Conservation (phyloP, 1,140 invertebrate species). For the Caenorhabditis inopinata region DNA sequence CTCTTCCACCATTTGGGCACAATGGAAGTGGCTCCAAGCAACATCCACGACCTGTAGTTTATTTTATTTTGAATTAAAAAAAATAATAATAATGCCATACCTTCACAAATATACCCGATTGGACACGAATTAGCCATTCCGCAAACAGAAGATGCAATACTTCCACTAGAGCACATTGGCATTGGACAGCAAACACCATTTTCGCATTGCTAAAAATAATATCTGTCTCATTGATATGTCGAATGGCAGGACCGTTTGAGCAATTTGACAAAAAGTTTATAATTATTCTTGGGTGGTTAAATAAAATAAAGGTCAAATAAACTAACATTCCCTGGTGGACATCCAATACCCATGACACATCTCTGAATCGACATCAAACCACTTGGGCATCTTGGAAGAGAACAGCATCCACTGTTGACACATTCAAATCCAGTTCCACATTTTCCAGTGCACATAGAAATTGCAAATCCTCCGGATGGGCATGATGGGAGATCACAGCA, state of each 20-base stretch:
- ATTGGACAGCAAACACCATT: conserved; percentile 60
- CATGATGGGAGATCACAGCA: conserved; percentile 56
- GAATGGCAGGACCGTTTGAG: too few species aligned
- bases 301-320: too few species aligned
- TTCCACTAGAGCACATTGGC: conserved; percentile 54
- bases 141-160: conserved; percentile 54
- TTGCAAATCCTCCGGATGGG: conserved; percentile 41
- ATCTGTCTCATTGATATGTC: not conserved
- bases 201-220: conserved; percentile 49
- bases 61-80: not conserved
- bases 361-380: conserved; percentile 42
- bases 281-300: too few species aligned
- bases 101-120: conserved; percentile 57
- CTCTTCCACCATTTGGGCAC: conserved; percentile 57
- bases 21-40: conserved; percentile 59
- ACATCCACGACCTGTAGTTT: conserved; percentile 53
- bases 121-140: conserved; percentile 58
- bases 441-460: conserved; percentile 32
- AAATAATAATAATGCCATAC: not conserved
- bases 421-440: conserved; percentile 45
- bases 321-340: conserved; percentile 43
- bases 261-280: too few species aligned
- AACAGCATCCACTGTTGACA: conserved; percentile 47
- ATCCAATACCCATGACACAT: conserved; percentile 50
- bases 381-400: conserved; percentile 42